phyloP scores from a whole-genome alignment of 2,113 vertebrate species.

The Chionodraco myersi region DNA sequence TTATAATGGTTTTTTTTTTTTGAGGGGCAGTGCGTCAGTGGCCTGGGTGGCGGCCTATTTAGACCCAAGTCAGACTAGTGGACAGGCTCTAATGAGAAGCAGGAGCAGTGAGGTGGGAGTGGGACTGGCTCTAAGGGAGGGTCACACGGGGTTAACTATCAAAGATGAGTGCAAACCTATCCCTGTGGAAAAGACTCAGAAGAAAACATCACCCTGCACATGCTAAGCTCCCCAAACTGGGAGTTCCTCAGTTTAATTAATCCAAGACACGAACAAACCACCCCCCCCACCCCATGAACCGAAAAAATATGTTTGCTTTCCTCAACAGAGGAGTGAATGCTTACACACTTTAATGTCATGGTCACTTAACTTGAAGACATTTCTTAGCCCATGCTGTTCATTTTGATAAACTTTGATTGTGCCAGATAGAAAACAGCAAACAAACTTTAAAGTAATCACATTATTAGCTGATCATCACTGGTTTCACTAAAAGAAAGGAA shows the following conservation, averaged over 20 bases:
- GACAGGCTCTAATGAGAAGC: constrained; percentile 85
- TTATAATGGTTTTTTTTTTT: constrained; percentile 1
- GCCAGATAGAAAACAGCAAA: constrained; percentile 14
- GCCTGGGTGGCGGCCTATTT: constrained; percentile 61
- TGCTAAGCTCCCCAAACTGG: constrained; percentile 82
- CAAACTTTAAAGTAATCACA: constrained; percentile 19
- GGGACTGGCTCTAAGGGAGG: constrained; percentile 73
- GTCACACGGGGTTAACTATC: constrained; percentile 85
- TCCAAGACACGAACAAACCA: constrained; percentile 82
- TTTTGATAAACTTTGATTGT: constrained; percentile 26
- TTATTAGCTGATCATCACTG: constrained; percentile 29
- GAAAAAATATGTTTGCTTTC: constrained; percentile 26
- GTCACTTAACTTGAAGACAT: constrained; percentile 31
- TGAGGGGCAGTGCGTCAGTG: constrained; percentile 41
- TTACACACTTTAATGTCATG: constrained; percentile 44
- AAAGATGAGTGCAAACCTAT: constrained; percentile 88
- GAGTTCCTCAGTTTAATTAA: constrained; percentile 84
- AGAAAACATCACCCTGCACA: constrained; percentile 83
- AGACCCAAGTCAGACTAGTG: constrained; percentile 59
- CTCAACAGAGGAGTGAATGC: constrained; percentile 46
- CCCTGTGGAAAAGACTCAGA: constrained; percentile 83
- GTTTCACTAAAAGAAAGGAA: constrained; percentile 27
- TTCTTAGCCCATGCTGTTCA: constrained; percentile 1
- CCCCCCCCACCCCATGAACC: constrained; percentile 17
- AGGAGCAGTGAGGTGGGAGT: constrained; percentile 80